A percentile compares a stretch with the other conserved stretches of the same genome.
Conservation (phyloP, 2,113 vertebrate genomes). For the Neogale vison region DNA sequence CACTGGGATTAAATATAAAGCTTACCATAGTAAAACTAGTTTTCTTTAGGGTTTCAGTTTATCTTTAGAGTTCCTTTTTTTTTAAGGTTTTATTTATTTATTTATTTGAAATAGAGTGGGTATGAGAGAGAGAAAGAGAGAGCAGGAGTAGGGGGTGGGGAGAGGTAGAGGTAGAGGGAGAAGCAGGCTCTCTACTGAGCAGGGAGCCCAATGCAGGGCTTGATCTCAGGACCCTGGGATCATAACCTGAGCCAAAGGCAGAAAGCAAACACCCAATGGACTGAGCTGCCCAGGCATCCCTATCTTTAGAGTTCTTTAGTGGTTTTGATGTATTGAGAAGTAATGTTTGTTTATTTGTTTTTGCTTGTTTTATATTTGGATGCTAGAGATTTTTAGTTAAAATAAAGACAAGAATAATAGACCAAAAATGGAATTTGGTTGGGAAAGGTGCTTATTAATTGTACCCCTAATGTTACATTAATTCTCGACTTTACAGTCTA, state of each 20-base stretch:
- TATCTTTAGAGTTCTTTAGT: background rate
- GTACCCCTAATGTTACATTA: background rate
- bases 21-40: background rate
- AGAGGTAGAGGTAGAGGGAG: too few species aligned
- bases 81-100: too few species aligned
- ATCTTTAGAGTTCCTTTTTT: background rate
- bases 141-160: rapidly evolving
- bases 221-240: too few species aligned
- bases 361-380: background rate
- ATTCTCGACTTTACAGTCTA: background rate
- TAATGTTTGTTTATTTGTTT: background rate
- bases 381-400: background rate
- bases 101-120: too few species aligned
- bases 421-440: background rate
- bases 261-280: too few species aligned
- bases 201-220: too few species aligned
- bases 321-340: background rate
- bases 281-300: too few species aligned
- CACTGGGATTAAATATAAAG: background rate
- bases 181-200: too few species aligned
- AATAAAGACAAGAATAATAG: background rate
- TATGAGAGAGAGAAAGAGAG: too few species aligned
- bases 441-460: background rate
- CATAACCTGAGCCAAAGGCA: too few species aligned
- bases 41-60: background rate